A percentile compares a stretch with the other conserved stretches of the same genome.
Conservation (phyloP, 2,888 invertebrate species). For the Fragum whitleyi region DNA sequence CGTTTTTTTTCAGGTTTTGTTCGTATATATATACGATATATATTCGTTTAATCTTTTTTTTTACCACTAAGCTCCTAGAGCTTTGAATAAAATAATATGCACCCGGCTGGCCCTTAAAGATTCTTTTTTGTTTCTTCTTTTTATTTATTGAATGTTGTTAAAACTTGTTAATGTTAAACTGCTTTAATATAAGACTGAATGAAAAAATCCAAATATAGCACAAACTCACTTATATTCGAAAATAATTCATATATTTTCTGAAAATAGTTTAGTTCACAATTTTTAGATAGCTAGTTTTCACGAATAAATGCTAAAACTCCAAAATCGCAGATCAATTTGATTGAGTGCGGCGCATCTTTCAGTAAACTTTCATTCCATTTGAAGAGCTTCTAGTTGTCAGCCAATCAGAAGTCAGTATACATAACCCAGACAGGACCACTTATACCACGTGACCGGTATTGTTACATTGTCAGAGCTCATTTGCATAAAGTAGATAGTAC, state of each 20-base stretch:
- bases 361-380: background rate
- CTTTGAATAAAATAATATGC: too few species aligned
- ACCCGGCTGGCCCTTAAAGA: too few species aligned
- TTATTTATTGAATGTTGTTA: too few species aligned
- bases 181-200: too few species aligned
- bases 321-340: background rate
- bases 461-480: constrained; percentile 8
- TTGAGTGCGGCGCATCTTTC: background rate
- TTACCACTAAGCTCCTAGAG: too few species aligned
- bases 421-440: constrained; percentile 19
- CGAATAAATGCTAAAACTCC: background rate
- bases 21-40: too few species aligned
- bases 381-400: background rate
- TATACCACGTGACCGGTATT: constrained; percentile 21
- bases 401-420: constrained; percentile 21
- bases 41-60: too few species aligned
- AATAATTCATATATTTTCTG: background rate
- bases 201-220: background rate
- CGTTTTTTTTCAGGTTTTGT: too few species aligned
- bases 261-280: background rate
- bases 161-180: too few species aligned
- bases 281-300: background rate
- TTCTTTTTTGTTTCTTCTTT: too few species aligned
- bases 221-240: background rate
- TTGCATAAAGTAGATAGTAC: constrained; percentile 12